Evolutionary conservation across 92 coral and sea anemone genomes (phyloP), one percentile per base, ranked within the genome.

Genomic region (Virgularia gustaviana): DNA sequence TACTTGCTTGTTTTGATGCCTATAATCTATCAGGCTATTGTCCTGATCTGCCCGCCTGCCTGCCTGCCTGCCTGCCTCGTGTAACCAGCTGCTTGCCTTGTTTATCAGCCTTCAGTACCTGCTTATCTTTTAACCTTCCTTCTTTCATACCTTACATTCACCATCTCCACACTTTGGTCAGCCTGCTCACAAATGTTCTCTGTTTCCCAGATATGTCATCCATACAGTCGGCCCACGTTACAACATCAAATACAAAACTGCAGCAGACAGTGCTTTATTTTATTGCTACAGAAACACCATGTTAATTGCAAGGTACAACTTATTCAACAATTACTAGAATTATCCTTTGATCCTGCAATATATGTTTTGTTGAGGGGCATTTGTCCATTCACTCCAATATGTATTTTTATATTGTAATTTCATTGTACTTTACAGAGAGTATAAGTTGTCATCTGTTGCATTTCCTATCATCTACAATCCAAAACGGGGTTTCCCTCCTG

Each of bases 171-270:
- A 29, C 5, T 11, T 24, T 58, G 5, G 16, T 5, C 36, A 0
- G 16, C 12, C 10, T 6, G 28, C 54, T 22, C 15, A 16, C 9
- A 23, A n/a, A 6, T 29, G 28, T 35, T 34, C 20, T 70, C 59
- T 27, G 54, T 31, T 30, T 73, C 74, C 22, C 78, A 92, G 98
- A 78, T 89, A 89, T 60, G 96, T 92, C 37, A 90, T 92, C 37
- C 98, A 92, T 55, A 92, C 98, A 36, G 98, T 92, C 9, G 98
- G 98, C 23, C 98, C 98, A 61, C 90, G 98, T 5, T 92, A 88
- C 75, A 92, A 92, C 63, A 78, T 84, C 2, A 92, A 92, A 52
- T 92, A 92, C 83, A 85, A 80, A 78, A 92, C 96, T 1, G 98
- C 98, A 9, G 98, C 98, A 15, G 98, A 92, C 65, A 92, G 98